Evolutionary conservation across 2,113 vertebrate genomes (phyloP).

Genomic region (Perca fluviatilis): DNA sequence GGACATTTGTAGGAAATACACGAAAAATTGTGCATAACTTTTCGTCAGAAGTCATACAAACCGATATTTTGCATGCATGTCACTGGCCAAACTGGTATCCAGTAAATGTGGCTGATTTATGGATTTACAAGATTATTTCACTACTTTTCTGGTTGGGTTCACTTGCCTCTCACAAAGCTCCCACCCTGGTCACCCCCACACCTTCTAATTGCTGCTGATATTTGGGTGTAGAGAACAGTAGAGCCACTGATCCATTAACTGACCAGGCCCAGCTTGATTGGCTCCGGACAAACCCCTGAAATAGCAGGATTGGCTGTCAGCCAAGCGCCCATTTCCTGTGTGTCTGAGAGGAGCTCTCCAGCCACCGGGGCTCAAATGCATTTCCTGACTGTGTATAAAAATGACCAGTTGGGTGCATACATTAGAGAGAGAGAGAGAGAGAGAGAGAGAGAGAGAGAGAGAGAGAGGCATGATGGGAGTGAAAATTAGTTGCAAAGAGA

Average conservation of each 20-base stretch:
- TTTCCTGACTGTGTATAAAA: slow-evolving; percentile 89
- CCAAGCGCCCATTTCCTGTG: slow-evolving; percentile 88
- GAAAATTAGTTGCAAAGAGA: slow-evolving; percentile 62
- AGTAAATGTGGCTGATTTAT: neutral
- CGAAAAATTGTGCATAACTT: too few species aligned
- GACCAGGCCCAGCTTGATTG: slow-evolving; percentile 79
- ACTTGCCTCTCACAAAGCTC: neutral
- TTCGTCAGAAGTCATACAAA: too few species aligned
- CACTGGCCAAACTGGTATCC: neutral
- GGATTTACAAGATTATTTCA: neutral
- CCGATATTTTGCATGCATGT: too few species aligned
- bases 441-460: neutral
- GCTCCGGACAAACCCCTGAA: slow-evolving; percentile 81
- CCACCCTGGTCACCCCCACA: slow-evolving; percentile 4
- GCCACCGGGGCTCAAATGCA: slow-evolving; percentile 86
- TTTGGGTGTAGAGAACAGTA: slow-evolving; percentile 72
- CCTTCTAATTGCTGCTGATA: slow-evolving; percentile 76
- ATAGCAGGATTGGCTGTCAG: slow-evolving; percentile 85
- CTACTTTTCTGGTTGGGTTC: neutral
- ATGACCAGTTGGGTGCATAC: slow-evolving; percentile 89
- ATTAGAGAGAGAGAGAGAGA: slow-evolving; percentile 24
- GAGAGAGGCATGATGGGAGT: slow-evolving; percentile 34
- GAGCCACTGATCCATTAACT: slow-evolving; percentile 83
- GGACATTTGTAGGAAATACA: too few species aligned
- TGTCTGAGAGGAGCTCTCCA: slow-evolving; percentile 86